Evolutionary conservation across 2,113 vertebrate genomes (phyloP).

Genomic region (Oceanodroma tethys): DNA sequence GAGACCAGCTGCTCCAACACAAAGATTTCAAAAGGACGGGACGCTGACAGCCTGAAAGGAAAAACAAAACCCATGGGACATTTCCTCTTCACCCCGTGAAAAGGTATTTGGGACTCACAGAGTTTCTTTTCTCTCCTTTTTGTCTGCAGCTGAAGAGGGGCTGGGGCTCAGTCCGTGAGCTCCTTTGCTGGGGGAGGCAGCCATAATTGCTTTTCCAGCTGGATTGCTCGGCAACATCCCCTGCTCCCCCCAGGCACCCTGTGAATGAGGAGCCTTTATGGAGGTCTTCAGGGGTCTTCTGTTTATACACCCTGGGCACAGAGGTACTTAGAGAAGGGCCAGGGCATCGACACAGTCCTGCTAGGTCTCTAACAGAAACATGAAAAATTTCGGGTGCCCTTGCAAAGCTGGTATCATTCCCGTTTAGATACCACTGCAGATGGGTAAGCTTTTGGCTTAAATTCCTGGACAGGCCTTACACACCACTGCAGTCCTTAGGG

Average conservation of each 20-base stretch:
- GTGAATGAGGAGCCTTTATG: background rate
- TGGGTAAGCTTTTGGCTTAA: background rate
- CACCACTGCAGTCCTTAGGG: background rate
- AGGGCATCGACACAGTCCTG: background rate
- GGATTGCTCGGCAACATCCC: background rate
- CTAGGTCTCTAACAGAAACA: background rate
- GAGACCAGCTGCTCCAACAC: background rate
- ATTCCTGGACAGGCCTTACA: background rate
- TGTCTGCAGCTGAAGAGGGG: background rate
- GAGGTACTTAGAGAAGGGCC: background rate
- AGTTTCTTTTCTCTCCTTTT: background rate
- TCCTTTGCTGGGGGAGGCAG: background rate
- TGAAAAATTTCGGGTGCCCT: background rate
- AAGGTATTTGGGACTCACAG: background rate
- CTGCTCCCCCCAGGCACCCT: background rate
- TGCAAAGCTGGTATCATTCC: background rate
- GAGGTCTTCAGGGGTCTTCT: background rate
- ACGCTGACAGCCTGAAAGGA: background rate
- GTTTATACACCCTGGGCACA: background rate
- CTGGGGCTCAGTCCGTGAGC: background rate
- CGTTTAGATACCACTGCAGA: rapidly evolving
- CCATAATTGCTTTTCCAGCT: constrained; percentile 6
- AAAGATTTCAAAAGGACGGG: background rate
- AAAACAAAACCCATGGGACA: background rate
- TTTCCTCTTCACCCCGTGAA: background rate